Percentiles rank a stretch among this genome's conserved stretches.
These are phyloP conservation scores for Pantherophis alleghaniensis DNA, from an alignment of 2,797 vertebrate genomes.

Conservation along the genomic window DNA sequence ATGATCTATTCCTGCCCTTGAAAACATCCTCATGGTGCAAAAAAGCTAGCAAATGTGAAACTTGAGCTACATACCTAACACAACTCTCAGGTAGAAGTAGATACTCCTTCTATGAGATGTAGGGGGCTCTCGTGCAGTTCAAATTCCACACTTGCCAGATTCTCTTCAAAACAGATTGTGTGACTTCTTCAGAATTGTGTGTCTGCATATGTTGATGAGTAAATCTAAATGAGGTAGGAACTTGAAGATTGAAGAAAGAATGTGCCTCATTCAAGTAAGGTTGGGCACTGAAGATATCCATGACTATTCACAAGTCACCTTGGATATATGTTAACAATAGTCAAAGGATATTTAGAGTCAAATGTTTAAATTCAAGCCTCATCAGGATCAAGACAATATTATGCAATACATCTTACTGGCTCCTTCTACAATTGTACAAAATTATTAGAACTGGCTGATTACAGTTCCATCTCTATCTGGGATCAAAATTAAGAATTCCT, in stretches of 20 bases:
- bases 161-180: slow-evolving; percentile 44
- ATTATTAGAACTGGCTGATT: slow-evolving; percentile 55
- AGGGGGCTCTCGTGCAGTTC: not conserved
- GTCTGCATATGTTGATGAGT: not conserved
- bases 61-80: slow-evolving; percentile 47
- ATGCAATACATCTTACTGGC: slow-evolving; percentile 52
- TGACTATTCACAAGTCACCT: slow-evolving; percentile 33
- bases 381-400: slow-evolving; percentile 53
- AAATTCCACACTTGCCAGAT: slow-evolving; percentile 10
- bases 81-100: slow-evolving; percentile 42
- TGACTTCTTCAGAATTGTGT: slow-evolving; percentile 55
- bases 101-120: slow-evolving; percentile 16
- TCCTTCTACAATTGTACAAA: slow-evolving; percentile 59
- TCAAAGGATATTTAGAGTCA: slow-evolving; percentile 45
- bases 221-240: slow-evolving; percentile 21
- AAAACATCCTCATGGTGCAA: slow-evolving; percentile 49
- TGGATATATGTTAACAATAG: not conserved
- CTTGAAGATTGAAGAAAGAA: slow-evolving; percentile 16
- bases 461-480: slow-evolving; percentile 54
- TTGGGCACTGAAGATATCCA: not conserved
- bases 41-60: slow-evolving; percentile 68
- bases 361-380: slow-evolving; percentile 54
- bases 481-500: slow-evolving; percentile 74
- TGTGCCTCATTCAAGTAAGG: slow-evolving; percentile 37
- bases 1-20: slow-evolving; percentile 53